Evolutionary conservation across 92 coral and sea anemone species (phyloP), one percentile per base, ranked within the genome.

Genomic region (Parazoanthus atlanticus): DNA sequence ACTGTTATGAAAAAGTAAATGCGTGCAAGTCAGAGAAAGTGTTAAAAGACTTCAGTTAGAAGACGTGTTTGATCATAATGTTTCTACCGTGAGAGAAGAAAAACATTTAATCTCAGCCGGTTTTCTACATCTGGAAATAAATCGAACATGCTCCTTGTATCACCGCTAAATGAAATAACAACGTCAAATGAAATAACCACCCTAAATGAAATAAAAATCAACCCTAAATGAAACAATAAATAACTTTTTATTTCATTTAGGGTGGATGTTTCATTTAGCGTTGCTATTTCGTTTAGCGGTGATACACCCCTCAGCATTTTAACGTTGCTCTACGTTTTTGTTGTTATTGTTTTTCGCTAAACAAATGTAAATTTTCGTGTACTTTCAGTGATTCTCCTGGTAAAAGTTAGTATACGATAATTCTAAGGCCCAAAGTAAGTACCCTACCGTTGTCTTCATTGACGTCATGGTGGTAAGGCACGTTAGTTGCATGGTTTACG

Each of bases 91-190:
- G 46, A 32, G 12, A 74, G 12, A 36, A 76, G 31, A 40, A 1
- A 33, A 5, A 16, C 47, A 43, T 43, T 43, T 43, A 1, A 9
- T 8, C 6, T 46, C 13, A 46, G 49, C 49, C 12, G 49, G 49
- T 46, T 46, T 46, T 46, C 6, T 5, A 96, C 96, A 78, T 94
- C 98, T 34, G 94, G 77, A 34, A 96, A 86, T 17, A 96, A 26
- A 86, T 86, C 81, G 92, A 19, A 28, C 34, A 71, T 88, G 36
- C 85, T 89, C 5, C 94, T 28, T 79, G 88, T 15, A 36, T 36
- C 2, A 36, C 3, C 38, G 0, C 38, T 36, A 36, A 36, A 36
- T 36, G 38, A 36, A 36, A 36, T 2, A 36, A 2, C 38, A 36
- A 36, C 38, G 4, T 5, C 4, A 36, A 36, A 36, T 36, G 4